These are phyloP conservation scores for Zygogramma bicolorata DNA, from an alignment of 2,888 invertebrate species.

Conservation along the genomic window DNA sequence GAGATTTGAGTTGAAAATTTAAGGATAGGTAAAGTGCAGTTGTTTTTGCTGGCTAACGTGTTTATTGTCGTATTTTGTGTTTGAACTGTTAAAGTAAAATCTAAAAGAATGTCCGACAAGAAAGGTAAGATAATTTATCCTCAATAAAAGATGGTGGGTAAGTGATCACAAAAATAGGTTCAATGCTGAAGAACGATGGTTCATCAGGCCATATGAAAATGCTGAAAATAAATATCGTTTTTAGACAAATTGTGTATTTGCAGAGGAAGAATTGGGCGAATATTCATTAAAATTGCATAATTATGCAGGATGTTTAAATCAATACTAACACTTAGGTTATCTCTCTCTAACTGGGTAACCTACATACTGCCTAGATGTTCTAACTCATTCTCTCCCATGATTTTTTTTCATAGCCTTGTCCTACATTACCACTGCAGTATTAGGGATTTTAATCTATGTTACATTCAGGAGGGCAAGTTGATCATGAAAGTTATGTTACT, in stretches of 20 bases:
- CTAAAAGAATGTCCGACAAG: constrained; percentile 57
- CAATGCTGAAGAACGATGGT: constrained; percentile 24
- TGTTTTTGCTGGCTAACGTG: constrained; percentile 38
- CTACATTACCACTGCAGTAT: constrained; percentile 65
- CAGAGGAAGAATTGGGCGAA: constrained; percentile 46
- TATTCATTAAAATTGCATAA: constrained; percentile 59
- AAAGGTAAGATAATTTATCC: constrained; percentile 55
- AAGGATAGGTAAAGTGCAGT: constrained; percentile 39
- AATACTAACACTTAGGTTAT: constrained; percentile 64
- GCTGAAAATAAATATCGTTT: not conserved
- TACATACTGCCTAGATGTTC: constrained; percentile 54
- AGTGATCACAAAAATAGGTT: constrained; percentile 36
- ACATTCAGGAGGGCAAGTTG: constrained; percentile 63
- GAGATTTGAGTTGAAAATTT: constrained; percentile 34
- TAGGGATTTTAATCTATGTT: constrained; percentile 57
- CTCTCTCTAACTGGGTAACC: constrained; percentile 62
- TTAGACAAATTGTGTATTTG: constrained; percentile 15
- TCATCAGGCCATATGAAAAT: constrained; percentile 11
- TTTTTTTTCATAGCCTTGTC: constrained; percentile 62
- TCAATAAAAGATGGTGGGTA: constrained; percentile 46
- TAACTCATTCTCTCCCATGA: constrained; percentile 60
- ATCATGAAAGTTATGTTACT: constrained; percentile 66
- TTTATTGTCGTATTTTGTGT: constrained; percentile 41
- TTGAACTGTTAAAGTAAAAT: constrained; percentile 33
- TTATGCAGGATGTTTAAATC: constrained; percentile 66